phyloP scores from a whole-genome alignment of 2,797 vertebrate species.

The Hippocampus kuda region DNA sequence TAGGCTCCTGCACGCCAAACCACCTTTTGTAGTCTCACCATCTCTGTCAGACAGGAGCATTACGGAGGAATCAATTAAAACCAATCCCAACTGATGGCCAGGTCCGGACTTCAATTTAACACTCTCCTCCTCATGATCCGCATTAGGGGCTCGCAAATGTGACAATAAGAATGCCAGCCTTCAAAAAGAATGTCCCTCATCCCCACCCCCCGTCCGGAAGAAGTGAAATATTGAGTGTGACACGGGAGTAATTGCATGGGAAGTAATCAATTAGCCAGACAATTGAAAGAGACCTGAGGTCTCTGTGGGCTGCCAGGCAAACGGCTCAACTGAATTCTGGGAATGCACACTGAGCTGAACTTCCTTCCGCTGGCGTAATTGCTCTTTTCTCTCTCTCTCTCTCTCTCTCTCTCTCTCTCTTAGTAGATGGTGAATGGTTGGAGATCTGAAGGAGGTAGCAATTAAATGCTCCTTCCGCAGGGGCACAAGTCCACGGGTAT shows the following conservation, averaged over 20 bases:
- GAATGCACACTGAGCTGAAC: slow-evolving; percentile 53
- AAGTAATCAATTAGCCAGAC: slow-evolving; percentile 78
- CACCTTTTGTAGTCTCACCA: slow-evolving; percentile 6
- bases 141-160: slow-evolving; percentile 57
- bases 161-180: slow-evolving; percentile 63
- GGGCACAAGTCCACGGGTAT: slow-evolving; percentile 24
- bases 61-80: slow-evolving; percentile 54
- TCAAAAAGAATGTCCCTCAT: slow-evolving; percentile 55
- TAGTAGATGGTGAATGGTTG: slow-evolving; percentile 19
- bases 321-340: slow-evolving; percentile 52
- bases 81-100: slow-evolving; percentile 35
- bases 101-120: slow-evolving; percentile 58
- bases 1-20: not conserved
- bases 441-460: slow-evolving; percentile 27
- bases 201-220: slow-evolving; percentile 46
- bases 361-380: slow-evolving; percentile 36
- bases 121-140: slow-evolving; percentile 43
- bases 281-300: slow-evolving; percentile 72
- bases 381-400: slow-evolving; percentile 18
- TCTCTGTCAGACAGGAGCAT: slow-evolving; percentile 28
- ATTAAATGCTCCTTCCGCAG: slow-evolving; percentile 24
- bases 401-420: slow-evolving; percentile 15
- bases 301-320: slow-evolving; percentile 62
- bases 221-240: slow-evolving; percentile 74
- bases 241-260: slow-evolving; percentile 74